Evolutionary conservation across 2,113 vertebrate species (phyloP), one percentile per base, ranked within the genome.

Genomic region (Hydrochoerus hydrochaeris): DNA sequence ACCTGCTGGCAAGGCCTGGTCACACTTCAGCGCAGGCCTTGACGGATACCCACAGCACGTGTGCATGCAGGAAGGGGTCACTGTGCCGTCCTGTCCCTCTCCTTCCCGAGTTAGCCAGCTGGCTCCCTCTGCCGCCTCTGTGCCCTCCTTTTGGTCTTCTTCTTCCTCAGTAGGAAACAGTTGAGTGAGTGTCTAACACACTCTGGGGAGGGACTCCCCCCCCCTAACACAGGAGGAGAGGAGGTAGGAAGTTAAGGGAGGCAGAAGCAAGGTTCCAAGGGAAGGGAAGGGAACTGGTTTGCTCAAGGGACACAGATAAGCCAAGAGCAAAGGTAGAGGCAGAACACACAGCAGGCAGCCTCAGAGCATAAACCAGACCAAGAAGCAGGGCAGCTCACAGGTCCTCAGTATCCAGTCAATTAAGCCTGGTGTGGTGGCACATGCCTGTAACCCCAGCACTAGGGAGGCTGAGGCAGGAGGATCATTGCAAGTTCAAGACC

Each of bases 141-240:
- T 80, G 91, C 86, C 96, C 60, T 91, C 65, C 77, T 16, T 97
- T 96, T 97, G 16, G 91, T 96, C 44, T 17, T 19, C 58, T 82
- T 87, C 82, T 71, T 92, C 17, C 30, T 20, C 65, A 19, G 78
- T 88, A 94, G 22, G 28, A 92, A 95, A 71, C 38, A 90, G 26
- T 54, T 26, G 75, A 58, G 5, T n/a, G n/a, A 81, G 5, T 91
- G 95, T 95, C 95, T 85, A 88, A 92, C 69, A 90, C 60, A 85
- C 58, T 90, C n/a, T 62, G 52, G 88, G 73, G 30, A 44, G 54
- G 46, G 30, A 85, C 7, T 63, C 49, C 49, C 49, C 11, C 11
- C 49, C 11, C 49, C 49, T 52, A 52, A 52, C 49, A 52, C 49
- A 52, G 49, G n/a, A 93, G 7, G 38, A 88, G 44, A 49, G 0